Conservation (phyloP, 2,113 vertebrate species). For the Puma concolor region DNA sequence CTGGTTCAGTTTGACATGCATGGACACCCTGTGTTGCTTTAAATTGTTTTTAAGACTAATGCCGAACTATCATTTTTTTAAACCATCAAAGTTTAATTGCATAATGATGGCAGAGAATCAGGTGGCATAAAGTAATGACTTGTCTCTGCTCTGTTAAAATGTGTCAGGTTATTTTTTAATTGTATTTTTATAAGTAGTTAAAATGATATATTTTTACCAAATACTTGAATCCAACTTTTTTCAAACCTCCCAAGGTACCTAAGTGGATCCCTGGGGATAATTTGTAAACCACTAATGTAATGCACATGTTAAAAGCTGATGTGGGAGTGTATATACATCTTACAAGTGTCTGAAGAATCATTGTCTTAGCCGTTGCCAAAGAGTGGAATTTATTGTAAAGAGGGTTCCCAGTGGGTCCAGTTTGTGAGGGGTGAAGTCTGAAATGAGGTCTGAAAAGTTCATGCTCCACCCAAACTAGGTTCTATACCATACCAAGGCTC, state of each 20-base stretch:
- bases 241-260: neutral
- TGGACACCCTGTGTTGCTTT: neutral
- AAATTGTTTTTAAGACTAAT: neutral
- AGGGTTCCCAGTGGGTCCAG: rapidly evolving
- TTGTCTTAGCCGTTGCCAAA: neutral
- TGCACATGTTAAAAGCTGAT: neutral
- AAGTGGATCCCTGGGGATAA: neutral
- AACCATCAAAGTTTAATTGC: neutral
- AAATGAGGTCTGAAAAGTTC: neutral
- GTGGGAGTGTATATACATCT: neutral
- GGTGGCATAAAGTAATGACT: neutral
- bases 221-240: neutral
- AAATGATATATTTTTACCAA: neutral
- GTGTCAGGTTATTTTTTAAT: neutral
- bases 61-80: neutral
- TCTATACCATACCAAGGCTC: rapidly evolving
- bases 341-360: neutral
- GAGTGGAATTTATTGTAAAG: neutral
- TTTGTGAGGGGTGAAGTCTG: neutral
- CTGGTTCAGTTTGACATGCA: neutral
- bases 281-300: neutral
- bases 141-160: neutral
- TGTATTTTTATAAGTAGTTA: neutral
- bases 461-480: neutral
- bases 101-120: neutral